Conservation (phyloP, 2,113 vertebrate species). For the Seriola rivoliana region DNA sequence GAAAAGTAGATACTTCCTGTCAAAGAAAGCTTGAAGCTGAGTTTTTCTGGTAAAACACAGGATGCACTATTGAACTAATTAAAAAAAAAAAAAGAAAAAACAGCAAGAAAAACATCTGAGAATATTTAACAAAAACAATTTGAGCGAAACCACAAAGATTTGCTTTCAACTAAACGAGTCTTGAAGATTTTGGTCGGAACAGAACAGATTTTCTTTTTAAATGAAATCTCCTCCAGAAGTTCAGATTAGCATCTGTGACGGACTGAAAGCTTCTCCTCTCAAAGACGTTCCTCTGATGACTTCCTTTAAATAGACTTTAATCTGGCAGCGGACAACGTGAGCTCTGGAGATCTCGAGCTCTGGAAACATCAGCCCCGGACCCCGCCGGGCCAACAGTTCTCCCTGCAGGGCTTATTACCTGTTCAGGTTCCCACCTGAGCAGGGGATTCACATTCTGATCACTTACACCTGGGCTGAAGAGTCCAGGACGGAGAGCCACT, state of each 20-base stretch:
- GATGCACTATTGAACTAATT: background rate
- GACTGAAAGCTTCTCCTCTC: background rate
- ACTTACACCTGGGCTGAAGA: background rate
- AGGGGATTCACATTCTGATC: background rate
- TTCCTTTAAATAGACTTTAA: constrained; percentile 24
- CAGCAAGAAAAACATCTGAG: background rate
- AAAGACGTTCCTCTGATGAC: constrained; percentile 7
- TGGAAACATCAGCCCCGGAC: background rate
- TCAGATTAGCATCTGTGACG: background rate
- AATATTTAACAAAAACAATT: background rate
- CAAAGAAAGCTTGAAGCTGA: background rate
- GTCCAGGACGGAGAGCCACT: background rate
- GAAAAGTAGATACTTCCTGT: background rate
- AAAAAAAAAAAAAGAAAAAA: background rate
- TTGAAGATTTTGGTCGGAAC: no score
- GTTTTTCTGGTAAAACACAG: background rate
- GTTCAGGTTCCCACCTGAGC: constrained; percentile 13
- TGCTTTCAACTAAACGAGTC: background rate
- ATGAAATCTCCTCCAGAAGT: background rate
- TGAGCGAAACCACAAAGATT: background rate
- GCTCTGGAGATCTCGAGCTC: constrained; percentile 19
- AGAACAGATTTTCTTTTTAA: no score
- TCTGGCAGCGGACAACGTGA: background rate
- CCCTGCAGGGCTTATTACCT: constrained; percentile 15
- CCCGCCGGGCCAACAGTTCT: background rate